Conservation (phyloP, 2,113 vertebrate species). For the Camelus dromedarius region DNA sequence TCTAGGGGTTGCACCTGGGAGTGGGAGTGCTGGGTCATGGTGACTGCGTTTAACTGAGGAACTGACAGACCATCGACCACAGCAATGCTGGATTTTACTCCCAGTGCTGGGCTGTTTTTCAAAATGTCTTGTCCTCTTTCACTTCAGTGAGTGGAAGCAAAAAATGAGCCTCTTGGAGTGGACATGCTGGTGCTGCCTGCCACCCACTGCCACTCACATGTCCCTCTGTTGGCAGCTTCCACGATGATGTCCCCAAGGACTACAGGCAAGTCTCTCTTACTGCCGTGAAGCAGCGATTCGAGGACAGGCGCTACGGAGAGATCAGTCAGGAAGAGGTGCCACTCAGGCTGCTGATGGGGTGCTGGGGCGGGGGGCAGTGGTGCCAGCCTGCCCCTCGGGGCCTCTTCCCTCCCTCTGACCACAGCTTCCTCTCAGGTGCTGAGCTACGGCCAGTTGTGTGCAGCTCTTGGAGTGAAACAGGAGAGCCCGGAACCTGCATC, state of each 20-base stretch:
- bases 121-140: background rate
- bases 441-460: conserved; percentile 94
- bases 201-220: rapidly evolving
- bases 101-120: background rate
- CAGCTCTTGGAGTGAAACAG: conserved; percentile 92
- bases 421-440: conserved; percentile 88
- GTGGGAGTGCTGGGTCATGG: background rate
- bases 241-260: conserved; percentile 95
- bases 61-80: background rate
- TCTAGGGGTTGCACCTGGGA: background rate
- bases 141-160: background rate
- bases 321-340: conserved; percentile 94
- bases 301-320: conserved; percentile 93
- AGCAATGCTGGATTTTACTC: rapidly evolving
- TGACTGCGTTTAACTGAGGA: background rate
- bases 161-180: background rate
- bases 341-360: rapidly evolving
- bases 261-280: conserved; percentile 95
- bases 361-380: rapidly evolving
- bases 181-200: background rate
- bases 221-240: conserved; percentile 89
- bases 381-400: background rate
- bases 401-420: background rate
- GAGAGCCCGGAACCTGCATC: conserved; percentile 85
- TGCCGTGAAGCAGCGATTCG: conserved; percentile 96